Conservation (phyloP, 2,113 vertebrate genomes). For the Thymallus thymallus region DNA sequence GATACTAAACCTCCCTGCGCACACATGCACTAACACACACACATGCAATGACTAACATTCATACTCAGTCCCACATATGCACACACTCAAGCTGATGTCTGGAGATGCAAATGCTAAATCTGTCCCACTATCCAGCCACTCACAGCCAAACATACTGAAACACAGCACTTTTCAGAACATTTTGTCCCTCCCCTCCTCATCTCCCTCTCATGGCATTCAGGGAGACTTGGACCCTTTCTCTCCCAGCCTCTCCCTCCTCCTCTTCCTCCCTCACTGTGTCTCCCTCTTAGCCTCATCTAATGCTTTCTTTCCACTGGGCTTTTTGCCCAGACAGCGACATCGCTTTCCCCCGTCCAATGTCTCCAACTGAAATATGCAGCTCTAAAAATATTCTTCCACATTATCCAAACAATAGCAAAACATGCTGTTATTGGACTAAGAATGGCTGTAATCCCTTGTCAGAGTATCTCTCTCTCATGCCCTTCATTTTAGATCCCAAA, state of each 20-base stretch:
- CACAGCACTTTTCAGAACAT: constrained; percentile 34
- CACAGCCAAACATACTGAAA: neutral
- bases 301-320: constrained; percentile 69
- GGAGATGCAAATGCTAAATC: too few relatives aligned
- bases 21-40: constrained; percentile 1
- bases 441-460: constrained; percentile 38
- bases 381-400: constrained; percentile 77
- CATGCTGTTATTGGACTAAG: constrained; percentile 57
- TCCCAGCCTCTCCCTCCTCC: too few relatives aligned
- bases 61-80: neutral
- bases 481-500: constrained; percentile 42
- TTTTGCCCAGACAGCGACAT: constrained; percentile 67
- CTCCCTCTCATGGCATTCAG: constrained; percentile 50
- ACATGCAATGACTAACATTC: neutral
- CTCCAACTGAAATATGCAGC: constrained; percentile 67
- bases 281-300: constrained; percentile 34
- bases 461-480: constrained; percentile 17
- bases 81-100: too few relatives aligned
- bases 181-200: constrained; percentile 42
- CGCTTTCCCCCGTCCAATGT: constrained; percentile 35
- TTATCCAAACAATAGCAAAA: constrained; percentile 70
- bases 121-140: neutral
- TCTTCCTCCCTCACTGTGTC: constrained; percentile 1
- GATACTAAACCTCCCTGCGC: neutral
- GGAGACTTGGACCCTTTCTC: constrained; percentile 54